These are phyloP conservation scores for Kuschelorhynchus macadamiae DNA, from an alignment of 2,888 invertebrate genomes.

Conservation along the genomic window DNA sequence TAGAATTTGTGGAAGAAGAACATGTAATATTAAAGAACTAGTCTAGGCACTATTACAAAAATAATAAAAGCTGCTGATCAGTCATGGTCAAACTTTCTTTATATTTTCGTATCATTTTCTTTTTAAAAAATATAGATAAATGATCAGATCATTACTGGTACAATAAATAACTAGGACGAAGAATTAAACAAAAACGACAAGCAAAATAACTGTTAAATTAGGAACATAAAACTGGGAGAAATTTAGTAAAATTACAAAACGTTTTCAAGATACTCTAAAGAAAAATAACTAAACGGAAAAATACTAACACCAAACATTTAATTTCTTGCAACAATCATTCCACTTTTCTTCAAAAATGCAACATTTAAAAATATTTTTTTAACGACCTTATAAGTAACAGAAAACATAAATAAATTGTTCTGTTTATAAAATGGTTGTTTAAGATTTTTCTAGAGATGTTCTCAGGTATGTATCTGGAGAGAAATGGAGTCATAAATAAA, in stretches of 20 bases:
- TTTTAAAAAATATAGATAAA: too few relatives aligned
- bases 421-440: conserved; percentile 11
- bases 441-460: background rate
- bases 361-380: conserved; percentile 24
- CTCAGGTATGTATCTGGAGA: background rate
- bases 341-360: conserved; percentile 44
- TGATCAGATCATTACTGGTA: too few relatives aligned
- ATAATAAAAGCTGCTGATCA: too few relatives aligned
- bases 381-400: background rate
- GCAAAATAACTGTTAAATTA: too few relatives aligned
- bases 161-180: too few relatives aligned
- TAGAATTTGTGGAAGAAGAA: too few relatives aligned
- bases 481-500: background rate
- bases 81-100: too few relatives aligned
- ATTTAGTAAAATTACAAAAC: background rate
- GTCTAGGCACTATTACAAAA: too few relatives aligned
- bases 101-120: too few relatives aligned
- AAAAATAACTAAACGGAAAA: conserved; percentile 13
- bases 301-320: conserved; percentile 39
- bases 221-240: too few relatives aligned
- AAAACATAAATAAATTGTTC: background rate
- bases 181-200: too few relatives aligned
- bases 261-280: conserved; percentile 4
- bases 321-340: conserved; percentile 46
- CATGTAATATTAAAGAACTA: too few relatives aligned